A percentile compares a stretch with the other conserved stretches of the same genome.
phyloP scores from a whole-genome alignment of 2,888 invertebrate species.

The Chymomyza procnemis region DNA sequence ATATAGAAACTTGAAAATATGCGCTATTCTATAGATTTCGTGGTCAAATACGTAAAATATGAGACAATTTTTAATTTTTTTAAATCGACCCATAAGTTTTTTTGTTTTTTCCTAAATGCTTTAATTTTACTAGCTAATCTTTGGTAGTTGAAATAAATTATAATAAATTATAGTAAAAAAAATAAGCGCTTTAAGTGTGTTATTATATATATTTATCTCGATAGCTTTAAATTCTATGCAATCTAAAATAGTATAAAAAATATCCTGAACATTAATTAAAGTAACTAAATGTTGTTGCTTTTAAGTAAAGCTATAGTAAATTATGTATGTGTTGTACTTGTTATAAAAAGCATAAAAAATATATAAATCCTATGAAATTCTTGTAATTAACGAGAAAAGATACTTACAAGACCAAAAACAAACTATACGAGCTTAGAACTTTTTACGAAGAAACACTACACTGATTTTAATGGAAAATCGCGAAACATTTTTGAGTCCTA shows the following conservation, averaged over 20 bases:
- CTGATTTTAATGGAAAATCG: not conserved
- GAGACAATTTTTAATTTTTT: not conserved
- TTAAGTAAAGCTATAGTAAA: conserved; percentile 3
- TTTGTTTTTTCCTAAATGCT: not conserved
- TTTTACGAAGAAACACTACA: conserved; percentile 20
- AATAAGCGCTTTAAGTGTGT: conserved; percentile 49
- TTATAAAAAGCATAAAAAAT: not conserved
- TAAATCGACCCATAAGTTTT: not conserved
- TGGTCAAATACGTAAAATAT: too few relatives aligned
- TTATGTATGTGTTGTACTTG: not conserved
- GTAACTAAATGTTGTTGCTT: conserved; percentile 5
- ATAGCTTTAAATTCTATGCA: conserved; percentile 30
- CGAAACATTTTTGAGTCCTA: not conserved
- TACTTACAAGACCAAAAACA: conserved; percentile 55
- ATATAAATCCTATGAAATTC: not conserved
- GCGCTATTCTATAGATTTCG: too few relatives aligned
- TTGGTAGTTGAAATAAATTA: conserved; percentile 12
- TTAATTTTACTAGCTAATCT: not conserved
- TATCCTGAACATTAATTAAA: not conserved
- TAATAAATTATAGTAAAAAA: conserved; percentile 12
- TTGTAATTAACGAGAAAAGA: conserved; percentile 15
- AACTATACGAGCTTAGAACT: conserved; percentile 63
- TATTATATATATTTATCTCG: not conserved
- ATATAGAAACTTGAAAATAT: too few relatives aligned
- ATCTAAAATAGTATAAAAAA: not conserved